phyloP scores from a whole-genome alignment of 2,797 vertebrate genomes.

The Scolopax bukidnonensis region DNA sequence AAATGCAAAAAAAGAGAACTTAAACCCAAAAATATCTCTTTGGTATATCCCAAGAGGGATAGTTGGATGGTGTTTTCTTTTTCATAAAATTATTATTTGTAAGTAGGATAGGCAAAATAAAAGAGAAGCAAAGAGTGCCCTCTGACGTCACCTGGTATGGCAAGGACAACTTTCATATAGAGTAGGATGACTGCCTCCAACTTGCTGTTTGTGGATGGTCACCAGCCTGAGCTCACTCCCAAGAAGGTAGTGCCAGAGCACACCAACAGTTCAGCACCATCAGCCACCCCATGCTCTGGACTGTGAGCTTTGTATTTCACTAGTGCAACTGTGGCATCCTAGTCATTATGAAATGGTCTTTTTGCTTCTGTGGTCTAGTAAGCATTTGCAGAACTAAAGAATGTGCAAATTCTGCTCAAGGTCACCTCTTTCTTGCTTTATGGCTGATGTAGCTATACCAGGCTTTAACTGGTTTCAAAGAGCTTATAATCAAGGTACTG shows the following conservation, averaged over 20 bases:
- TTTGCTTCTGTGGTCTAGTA: background rate
- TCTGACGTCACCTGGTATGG: background rate
- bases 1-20: rapidly evolving
- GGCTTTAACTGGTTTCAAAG: background rate
- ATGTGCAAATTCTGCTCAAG: background rate
- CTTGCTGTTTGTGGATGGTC: background rate
- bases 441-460: too few species aligned
- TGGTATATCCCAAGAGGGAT: background rate
- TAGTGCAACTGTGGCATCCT: background rate
- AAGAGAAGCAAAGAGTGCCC: background rate
- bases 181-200: background rate
- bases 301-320: background rate
- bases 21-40: background rate
- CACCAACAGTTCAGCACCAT: background rate
- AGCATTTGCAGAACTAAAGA: background rate
- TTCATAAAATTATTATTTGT: background rate
- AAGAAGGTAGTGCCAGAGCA: background rate
- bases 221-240: background rate
- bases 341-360: background rate
- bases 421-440: background rate
- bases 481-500: background rate
- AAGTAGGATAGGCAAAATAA: background rate
- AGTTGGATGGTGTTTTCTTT: background rate
- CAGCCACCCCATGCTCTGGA: rapidly evolving
- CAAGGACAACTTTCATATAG: background rate